Percentiles rank a stretch among this genome's conserved stretches.
Evolutionary conservation across 2,888 invertebrate species (phyloP).

Genomic region (Cotesia congregata): DNA sequence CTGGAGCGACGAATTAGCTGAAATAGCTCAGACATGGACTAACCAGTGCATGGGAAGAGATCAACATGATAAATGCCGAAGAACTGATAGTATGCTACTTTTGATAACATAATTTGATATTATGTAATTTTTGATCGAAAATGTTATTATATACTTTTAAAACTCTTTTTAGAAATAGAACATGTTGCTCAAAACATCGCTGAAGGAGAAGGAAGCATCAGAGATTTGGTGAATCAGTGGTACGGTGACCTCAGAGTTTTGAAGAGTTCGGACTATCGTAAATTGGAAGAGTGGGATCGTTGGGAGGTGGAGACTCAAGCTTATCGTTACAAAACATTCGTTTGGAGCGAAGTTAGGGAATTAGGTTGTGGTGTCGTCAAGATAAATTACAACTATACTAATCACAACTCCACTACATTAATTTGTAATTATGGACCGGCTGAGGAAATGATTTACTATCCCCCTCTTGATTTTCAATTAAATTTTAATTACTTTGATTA

Average conservation of each 20-base stretch:
- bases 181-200: slow-evolving; percentile 47
- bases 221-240: slow-evolving; percentile 57
- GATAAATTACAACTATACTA: too few relatives aligned
- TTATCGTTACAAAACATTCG: slow-evolving; percentile 66
- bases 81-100: slow-evolving; percentile 50
- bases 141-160: not conserved
- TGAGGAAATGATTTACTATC: slow-evolving; percentile 58
- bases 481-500: too few relatives aligned
- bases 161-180: slow-evolving; percentile 30
- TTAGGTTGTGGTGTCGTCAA: slow-evolving; percentile 71
- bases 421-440: slow-evolving; percentile 71
- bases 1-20: slow-evolving; percentile 61
- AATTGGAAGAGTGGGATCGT: too few relatives aligned
- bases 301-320: not conserved
- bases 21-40: slow-evolving; percentile 67
- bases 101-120: not conserved
- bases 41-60: slow-evolving; percentile 66
- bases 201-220: not conserved
- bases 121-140: not conserved
- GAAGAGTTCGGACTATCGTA: slow-evolving; percentile 35
- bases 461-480: too few relatives aligned
- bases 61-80: slow-evolving; percentile 67
- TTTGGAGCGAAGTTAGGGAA: slow-evolving; percentile 57
- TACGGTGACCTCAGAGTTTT: slow-evolving; percentile 62
- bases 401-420: slow-evolving; percentile 58